These are phyloP conservation scores for Tenthredo mesomela DNA, from an alignment of 2,888 invertebrate species.

Conservation along the genomic window DNA sequence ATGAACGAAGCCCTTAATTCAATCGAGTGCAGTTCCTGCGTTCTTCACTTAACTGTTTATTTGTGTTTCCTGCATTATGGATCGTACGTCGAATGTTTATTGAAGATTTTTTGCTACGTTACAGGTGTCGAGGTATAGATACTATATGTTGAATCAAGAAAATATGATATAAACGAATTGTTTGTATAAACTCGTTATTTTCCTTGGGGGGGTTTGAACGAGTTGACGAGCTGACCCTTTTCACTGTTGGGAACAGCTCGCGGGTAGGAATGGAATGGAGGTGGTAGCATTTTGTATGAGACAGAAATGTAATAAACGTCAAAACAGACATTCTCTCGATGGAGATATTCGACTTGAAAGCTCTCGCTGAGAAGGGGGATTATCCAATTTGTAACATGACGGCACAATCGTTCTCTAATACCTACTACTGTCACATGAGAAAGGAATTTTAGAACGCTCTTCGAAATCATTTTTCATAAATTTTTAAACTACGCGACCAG, in stretches of 20 bases:
- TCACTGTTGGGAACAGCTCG: slow-evolving; percentile 13
- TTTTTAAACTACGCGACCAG: not conserved
- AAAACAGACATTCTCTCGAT: slow-evolving; percentile 36
- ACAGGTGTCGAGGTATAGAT: not conserved
- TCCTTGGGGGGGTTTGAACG: not conserved
- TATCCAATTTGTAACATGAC: slow-evolving; percentile 38
- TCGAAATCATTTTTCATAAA: not conserved
- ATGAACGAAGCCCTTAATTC: not conserved
- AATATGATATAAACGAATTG: not conserved
- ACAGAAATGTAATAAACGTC: slow-evolving; percentile 49
- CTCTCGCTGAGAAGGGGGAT: slow-evolving; percentile 33
- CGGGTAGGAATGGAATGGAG: not conserved
- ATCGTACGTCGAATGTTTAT: not conserved
- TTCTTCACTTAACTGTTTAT: not conserved
- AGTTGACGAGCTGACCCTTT: slow-evolving; percentile 16
- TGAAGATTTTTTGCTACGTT: not conserved
- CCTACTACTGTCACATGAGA: not conserved
- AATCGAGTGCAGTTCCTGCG: not conserved
- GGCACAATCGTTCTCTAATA: slow-evolving; percentile 16
- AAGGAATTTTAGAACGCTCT: not conserved
- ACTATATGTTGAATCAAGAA: not conserved
- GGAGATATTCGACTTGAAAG: slow-evolving; percentile 47
- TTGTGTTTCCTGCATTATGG: not conserved
- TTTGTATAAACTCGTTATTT: slow-evolving; percentile 35
- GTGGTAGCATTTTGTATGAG: not conserved